phyloP scores from a whole-genome alignment of 2,888 invertebrate genomes.

The Suillia variegata region DNA sequence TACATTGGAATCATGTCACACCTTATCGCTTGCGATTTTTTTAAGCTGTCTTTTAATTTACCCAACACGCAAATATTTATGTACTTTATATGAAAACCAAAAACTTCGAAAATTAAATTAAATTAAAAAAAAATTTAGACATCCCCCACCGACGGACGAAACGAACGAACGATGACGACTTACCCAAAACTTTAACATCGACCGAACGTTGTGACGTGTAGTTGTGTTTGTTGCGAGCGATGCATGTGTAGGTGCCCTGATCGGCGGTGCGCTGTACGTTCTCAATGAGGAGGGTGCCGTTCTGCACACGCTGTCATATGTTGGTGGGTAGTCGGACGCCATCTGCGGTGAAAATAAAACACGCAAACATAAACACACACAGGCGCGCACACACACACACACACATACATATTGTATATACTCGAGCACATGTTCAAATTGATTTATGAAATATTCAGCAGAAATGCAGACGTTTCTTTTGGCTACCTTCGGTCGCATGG shows the following conservation, averaged over 20 bases:
- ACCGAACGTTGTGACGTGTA: slow-evolving; percentile 76
- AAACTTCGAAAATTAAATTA: too few species aligned
- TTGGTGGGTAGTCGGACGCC: slow-evolving; percentile 81
- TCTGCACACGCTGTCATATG: slow-evolving; percentile 82
- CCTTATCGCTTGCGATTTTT: too few species aligned
- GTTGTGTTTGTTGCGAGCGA: slow-evolving; percentile 81
- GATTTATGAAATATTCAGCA: slow-evolving; percentile 19
- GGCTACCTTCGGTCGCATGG: too few species aligned
- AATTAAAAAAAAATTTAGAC: too few species aligned
- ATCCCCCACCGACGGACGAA: too few species aligned
- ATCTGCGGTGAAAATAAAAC: slow-evolving; percentile 63
- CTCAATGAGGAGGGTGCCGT: slow-evolving; percentile 83
- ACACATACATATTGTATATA: slow-evolving; percentile 5
- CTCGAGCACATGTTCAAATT: slow-evolving; percentile 18
- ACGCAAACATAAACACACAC: too few species aligned
- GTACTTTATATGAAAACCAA: too few species aligned
- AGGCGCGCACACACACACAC: not conserved
- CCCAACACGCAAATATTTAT: too few species aligned
- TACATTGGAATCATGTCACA: too few species aligned
- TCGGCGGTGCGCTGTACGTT: slow-evolving; percentile 83
- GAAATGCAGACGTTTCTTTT: slow-evolving; percentile 7
- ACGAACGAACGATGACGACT: too few species aligned
- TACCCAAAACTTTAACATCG: slow-evolving; percentile 75
- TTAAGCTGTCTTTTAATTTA: too few species aligned
- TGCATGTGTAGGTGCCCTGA: slow-evolving; percentile 89